These are phyloP conservation scores for Cettia cetti DNA, from an alignment of 2,113 vertebrate genomes.

Conservation along the genomic window DNA sequence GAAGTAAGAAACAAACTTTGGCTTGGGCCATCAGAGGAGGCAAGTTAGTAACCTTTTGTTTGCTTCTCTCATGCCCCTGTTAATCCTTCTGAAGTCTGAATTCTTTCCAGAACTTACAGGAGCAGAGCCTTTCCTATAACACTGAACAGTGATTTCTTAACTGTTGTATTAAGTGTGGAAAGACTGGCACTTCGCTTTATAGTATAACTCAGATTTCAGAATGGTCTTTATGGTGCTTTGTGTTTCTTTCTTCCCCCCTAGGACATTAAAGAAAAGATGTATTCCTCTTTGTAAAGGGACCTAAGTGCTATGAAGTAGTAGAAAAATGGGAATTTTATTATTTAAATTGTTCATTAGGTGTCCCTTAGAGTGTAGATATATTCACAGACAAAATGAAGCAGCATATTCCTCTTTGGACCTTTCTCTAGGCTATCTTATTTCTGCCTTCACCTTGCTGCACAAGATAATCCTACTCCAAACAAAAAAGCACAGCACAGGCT, in stretches of 20 bases:
- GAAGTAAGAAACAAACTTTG: background rate
- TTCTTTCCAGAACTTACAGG: background rate
- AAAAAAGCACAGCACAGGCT: background rate
- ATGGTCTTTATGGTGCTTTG: background rate
- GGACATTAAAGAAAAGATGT: background rate
- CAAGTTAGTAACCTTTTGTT: background rate
- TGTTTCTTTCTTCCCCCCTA: background rate
- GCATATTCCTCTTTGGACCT: background rate
- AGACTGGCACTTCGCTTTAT: background rate
- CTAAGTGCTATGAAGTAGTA: background rate
- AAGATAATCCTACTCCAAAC: background rate
- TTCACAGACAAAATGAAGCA: background rate
- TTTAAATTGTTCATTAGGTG: background rate
- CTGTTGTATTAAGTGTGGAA: background rate
- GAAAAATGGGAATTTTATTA: background rate
- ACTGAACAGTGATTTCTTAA: background rate
- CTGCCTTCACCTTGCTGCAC: background rate
- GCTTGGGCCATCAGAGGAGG: background rate
- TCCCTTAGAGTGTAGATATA: background rate
- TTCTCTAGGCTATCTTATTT: background rate
- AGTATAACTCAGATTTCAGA: background rate
- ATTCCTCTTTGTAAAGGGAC: background rate
- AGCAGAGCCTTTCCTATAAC: background rate
- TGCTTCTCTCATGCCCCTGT: background rate
- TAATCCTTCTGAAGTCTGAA: background rate